Base-by-base conservation (phyloP, 2,888 invertebrate genomes). In the Oscheius sp. region DNA sequence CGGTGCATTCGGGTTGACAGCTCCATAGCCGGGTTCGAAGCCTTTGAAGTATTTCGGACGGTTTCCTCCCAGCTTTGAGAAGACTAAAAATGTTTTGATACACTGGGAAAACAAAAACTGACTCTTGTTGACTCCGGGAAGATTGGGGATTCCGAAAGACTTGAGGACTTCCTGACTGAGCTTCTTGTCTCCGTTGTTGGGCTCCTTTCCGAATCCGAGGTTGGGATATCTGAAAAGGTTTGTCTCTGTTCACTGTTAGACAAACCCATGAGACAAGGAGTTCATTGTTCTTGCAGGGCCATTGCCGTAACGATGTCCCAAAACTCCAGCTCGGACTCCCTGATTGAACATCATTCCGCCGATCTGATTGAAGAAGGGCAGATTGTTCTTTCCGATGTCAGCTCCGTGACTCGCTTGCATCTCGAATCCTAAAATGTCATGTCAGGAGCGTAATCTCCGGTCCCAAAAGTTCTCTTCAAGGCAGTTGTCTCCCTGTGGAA, bases 321-420 rank as follows among this genome's bases (percentile, higher is more conserved):
- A 73, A 2, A 82, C 80, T 11, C 86, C 86, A 9, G 85, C 78
- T 70, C 85, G 83, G 33, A 78, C 78, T 42, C 86, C 86, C 51
- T 77, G 74, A 73, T 86, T 86, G 37, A 86, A 74, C 85, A 85
- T 85, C 77, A 86, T 80, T 51, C 86, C 86, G 13, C 85, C 84
- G 60, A 84, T 84, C 80, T 84, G 82, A 66, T 84, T 75, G 73
- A 84, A 81, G 79, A 79, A 82, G 3, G 84, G 84, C 70, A 84
- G 53, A 35, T 76, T 80, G 62, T 77, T 82, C 57, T 82, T 76
- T 71, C 84, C 84, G 51, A 84, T 82, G 58, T 84, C 84, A 1
- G 82, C 77, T 70, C 84, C 84, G 42, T 80, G 77, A 76, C 82
- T 82, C 1, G 75, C 74, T 1, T 75, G 47, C 11, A 84, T 59